These are phyloP conservation scores for Pseudomyrmex sp. DNA, from an alignment of 1,140 invertebrate species.

Conservation along the genomic window DNA sequence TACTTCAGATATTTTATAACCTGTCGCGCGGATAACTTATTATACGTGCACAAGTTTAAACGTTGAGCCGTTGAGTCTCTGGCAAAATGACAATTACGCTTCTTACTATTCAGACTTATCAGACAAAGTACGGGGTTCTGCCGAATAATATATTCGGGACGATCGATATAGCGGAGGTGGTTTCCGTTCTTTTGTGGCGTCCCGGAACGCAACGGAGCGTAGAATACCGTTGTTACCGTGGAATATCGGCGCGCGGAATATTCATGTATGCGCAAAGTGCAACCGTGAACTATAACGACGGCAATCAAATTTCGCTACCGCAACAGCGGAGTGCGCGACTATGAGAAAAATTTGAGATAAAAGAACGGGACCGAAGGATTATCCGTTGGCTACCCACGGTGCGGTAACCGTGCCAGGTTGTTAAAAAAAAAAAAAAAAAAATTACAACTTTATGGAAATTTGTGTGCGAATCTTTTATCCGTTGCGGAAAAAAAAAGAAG, in stretches of 20 bases:
- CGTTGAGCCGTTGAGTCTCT: background rate
- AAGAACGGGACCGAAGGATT: constrained; percentile 41
- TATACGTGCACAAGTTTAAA: constrained; percentile 4
- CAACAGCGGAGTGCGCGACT: constrained; percentile 46
- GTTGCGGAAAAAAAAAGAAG: background rate
- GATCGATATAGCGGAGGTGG: constrained; percentile 36
- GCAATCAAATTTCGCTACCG: constrained; percentile 56
- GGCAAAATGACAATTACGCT: constrained; percentile 30
- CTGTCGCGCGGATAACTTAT: background rate
- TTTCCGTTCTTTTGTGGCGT: constrained; percentile 57
- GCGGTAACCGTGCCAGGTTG: constrained; percentile 8
- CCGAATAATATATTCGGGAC: constrained; percentile 36
- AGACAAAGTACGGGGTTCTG: constrained; percentile 24
- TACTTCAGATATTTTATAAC: background rate
- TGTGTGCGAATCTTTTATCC: constrained; percentile 13
- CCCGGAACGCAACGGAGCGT: constrained; percentile 28
- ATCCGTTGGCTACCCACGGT: background rate
- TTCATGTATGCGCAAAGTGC: constrained; percentile 59
- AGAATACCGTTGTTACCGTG: constrained; percentile 53
- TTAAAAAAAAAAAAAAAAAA: constrained; percentile 23
- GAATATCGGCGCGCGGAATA: constrained; percentile 31
- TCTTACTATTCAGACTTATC: constrained; percentile 31
- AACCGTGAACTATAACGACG: constrained; percentile 57
- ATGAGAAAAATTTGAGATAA: constrained; percentile 54
- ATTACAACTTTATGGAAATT: constrained; percentile 39